phyloP scores from a whole-genome alignment of 2,797 vertebrate genomes.

The Urocyon cinereoargenteus region DNA sequence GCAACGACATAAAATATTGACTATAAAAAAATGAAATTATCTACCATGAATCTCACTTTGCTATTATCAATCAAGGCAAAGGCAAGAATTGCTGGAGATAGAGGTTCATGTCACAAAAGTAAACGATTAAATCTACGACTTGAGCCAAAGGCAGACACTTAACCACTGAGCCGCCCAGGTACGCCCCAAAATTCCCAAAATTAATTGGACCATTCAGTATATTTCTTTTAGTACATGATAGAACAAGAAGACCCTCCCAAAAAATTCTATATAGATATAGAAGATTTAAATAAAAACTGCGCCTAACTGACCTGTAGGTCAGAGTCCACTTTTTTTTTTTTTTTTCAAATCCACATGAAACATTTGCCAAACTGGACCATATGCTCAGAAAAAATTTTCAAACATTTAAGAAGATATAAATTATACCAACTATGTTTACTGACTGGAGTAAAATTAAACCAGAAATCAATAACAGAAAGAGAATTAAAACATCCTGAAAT shows the following conservation, averaged over 20 bases:
- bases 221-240: neutral
- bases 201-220: neutral
- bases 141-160: too few species aligned
- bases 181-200: neutral
- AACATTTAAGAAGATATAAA: slow-evolving; percentile 27
- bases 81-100: neutral
- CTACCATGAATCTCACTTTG: neutral
- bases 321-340: neutral
- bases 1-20: neutral
- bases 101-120: neutral
- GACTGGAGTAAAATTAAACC: neutral
- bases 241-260: neutral
- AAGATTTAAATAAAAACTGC: neutral
- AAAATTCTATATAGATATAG: neutral
- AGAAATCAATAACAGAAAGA: neutral
- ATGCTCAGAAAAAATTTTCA: neutral
- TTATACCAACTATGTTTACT: neutral
- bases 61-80: neutral
- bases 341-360: neutral
- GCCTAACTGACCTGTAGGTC: neutral
- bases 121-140: neutral
- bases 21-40: neutral
- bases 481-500: neutral
- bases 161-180: too few species aligned
- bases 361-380: neutral